Evolutionary conservation across 2,797 vertebrate species (phyloP).

Genomic region (Peromyscus eremicus): DNA sequence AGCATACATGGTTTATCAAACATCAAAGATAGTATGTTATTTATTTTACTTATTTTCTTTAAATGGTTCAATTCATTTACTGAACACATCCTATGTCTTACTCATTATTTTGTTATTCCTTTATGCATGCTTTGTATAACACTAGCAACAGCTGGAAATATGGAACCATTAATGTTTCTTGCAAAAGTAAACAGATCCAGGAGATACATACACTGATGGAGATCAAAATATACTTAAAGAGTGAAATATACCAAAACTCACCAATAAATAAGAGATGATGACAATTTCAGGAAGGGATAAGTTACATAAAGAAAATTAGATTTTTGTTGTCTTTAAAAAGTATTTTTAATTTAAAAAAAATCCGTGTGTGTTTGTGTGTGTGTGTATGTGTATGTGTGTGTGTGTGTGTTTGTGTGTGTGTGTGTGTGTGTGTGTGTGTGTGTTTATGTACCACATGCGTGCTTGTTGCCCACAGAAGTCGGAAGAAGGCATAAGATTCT

Average conservation of each 20-base stretch:
- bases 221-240: background rate
- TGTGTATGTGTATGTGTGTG: too few species aligned
- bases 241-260: background rate
- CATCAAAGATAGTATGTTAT: too few species aligned
- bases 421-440: background rate
- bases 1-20: background rate
- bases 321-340: background rate
- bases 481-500: background rate
- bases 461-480: background rate
- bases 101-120: background rate
- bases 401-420: background rate
- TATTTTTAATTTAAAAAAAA: background rate
- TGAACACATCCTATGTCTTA: background rate
- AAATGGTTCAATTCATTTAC: background rate
- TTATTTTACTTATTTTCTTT: background rate
- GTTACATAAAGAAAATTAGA: background rate
- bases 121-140: too few species aligned
- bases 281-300: background rate
- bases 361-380: accelerated
- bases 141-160: background rate
- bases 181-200: background rate
- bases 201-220: background rate
- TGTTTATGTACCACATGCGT: background rate
- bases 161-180: background rate
- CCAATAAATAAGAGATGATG: background rate